Evolutionary conservation across 2,113 vertebrate species (phyloP).

Genomic region (Myiozetetes cayanensis): DNA sequence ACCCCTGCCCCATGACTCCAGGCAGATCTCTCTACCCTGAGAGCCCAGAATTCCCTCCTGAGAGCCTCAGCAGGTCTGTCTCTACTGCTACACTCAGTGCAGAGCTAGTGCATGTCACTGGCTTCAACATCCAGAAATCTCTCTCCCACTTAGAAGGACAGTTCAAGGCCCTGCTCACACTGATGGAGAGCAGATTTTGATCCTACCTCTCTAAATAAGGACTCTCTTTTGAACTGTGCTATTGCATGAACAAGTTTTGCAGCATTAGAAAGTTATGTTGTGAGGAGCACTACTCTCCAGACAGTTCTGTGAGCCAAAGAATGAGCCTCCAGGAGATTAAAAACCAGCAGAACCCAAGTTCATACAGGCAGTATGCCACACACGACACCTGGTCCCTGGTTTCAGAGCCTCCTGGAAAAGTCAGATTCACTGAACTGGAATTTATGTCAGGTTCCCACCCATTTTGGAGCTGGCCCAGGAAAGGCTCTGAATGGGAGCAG

Average conservation of each 20-base stretch:
- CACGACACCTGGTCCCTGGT: not conserved
- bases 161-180: not conserved
- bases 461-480: not conserved
- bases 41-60: not conserved
- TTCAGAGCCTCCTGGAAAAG: not conserved
- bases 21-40: not conserved
- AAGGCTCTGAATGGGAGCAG: accelerated
- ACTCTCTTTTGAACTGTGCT: not conserved
- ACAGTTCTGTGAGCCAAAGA: not conserved
- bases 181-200: not conserved
- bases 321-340: not conserved
- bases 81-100: not conserved
- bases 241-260: not conserved
- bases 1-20: not conserved
- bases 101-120: not conserved
- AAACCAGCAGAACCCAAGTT: not conserved
- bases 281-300: not conserved
- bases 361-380: not conserved
- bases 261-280: not conserved
- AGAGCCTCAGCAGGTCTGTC: not conserved
- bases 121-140: not conserved
- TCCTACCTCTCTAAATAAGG: not conserved
- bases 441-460: not conserved
- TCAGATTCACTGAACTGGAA: not conserved
- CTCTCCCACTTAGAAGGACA: not conserved